Evolutionary conservation across 2,113 vertebrate species (phyloP).

Genomic region (Sander lucioperca): DNA sequence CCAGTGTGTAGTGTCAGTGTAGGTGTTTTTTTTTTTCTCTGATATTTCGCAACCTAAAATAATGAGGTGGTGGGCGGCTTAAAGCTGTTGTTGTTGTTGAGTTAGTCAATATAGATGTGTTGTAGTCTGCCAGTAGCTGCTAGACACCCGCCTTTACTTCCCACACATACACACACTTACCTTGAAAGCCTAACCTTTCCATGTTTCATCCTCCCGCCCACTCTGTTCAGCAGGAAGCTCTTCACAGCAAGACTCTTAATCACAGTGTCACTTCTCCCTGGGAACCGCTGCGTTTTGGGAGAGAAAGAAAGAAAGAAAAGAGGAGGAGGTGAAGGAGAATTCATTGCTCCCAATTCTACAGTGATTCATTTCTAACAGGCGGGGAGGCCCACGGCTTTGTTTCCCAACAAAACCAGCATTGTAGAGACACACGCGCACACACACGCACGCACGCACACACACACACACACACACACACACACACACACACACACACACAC

Average conservation of each 20-base stretch:
- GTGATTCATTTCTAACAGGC: conserved; percentile 49
- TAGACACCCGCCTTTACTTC: conserved; percentile 5
- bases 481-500: not conserved
- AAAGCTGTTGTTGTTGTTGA: conserved; percentile 27
- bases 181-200: conserved; percentile 22
- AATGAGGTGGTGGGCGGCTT: conserved; percentile 31
- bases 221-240: conserved; percentile 47
- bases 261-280: conserved; percentile 57
- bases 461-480: not conserved
- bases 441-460: not conserved
- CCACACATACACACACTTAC: conserved; percentile 29
- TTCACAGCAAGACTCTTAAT: conserved; percentile 52
- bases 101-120: conserved; percentile 9
- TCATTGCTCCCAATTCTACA: conserved; percentile 36
- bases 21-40: not conserved
- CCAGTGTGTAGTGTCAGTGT: conserved; percentile 7
- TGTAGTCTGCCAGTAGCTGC: conserved; percentile 17
- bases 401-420: conserved; percentile 27
- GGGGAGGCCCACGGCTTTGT: conserved; percentile 33
- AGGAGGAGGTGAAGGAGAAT: conserved; percentile 25
- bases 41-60: conserved; percentile 20
- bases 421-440: conserved; percentile 14
- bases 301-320: conserved; percentile 7
- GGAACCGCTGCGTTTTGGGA: conserved; percentile 36
- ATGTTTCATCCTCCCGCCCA: conserved; percentile 13